Conservation (phyloP, 2,888 invertebrate genomes). For the Acrobasis consociella region DNA sequence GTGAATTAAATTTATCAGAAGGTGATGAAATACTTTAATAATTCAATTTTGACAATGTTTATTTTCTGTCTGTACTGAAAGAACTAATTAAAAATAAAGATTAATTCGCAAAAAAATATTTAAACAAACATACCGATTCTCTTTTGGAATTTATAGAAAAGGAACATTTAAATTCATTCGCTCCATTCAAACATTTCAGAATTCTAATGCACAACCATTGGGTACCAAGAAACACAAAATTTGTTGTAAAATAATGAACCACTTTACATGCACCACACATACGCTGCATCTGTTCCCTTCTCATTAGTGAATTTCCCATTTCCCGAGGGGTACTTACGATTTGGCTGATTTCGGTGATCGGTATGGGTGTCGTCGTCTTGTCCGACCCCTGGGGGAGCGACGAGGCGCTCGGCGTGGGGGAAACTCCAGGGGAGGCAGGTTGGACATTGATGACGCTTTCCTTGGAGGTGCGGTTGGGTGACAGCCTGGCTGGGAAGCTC, state of each 20-base stretch:
- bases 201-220: constrained; percentile 3
- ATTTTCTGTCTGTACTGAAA: not conserved
- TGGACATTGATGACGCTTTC: constrained; percentile 85
- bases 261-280: constrained; percentile 52
- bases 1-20: not conserved
- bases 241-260: constrained; percentile 50
- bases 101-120: not conserved
- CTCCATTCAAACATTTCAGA: constrained; percentile 1
- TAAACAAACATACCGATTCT: not conserved
- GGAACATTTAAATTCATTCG: not conserved
- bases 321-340: constrained; percentile 78
- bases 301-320: constrained; percentile 31
- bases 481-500: constrained; percentile 93
- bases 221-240: constrained; percentile 44
- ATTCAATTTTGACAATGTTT: not conserved
- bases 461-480: constrained; percentile 90
- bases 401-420: constrained; percentile 84
- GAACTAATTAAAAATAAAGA: not conserved
- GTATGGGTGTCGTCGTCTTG: constrained; percentile 81
- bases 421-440: constrained; percentile 79
- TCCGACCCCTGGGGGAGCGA: constrained; percentile 83
- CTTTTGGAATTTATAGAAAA: not conserved
- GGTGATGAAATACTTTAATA: not conserved
- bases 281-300: constrained; percentile 31
- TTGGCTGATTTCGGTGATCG: constrained; percentile 86